Evolutionary conservation across 2,888 invertebrate species (phyloP).

Genomic region (Tanytarsus gracilentus): DNA sequence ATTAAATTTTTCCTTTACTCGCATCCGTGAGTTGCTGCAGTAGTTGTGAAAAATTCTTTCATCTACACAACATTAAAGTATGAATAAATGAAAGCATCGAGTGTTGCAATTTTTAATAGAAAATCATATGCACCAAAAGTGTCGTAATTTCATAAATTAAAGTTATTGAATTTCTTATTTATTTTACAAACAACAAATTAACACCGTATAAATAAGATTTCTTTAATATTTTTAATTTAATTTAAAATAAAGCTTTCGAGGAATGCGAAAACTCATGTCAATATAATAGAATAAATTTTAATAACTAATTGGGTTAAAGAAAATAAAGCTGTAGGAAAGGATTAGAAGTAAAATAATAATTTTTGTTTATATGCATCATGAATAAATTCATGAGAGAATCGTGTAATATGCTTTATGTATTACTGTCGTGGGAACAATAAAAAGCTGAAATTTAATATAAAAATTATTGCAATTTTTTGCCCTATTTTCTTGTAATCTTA

Average conservation of each 20-base stretch:
- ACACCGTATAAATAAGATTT: too few species aligned
- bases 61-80: too few species aligned
- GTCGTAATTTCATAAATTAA: too few species aligned
- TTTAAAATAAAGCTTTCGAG: background rate
- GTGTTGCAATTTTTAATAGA: too few species aligned
- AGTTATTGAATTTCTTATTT: too few species aligned
- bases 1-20: too few species aligned
- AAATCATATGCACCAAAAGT: too few species aligned
- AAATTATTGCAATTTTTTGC: conserved; percentile 1
- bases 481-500: too few species aligned
- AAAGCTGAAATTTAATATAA: background rate
- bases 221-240: background rate
- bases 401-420: background rate
- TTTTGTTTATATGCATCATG: background rate
- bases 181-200: too few species aligned
- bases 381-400: background rate
- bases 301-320: background rate
- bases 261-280: background rate
- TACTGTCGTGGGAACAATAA: background rate
- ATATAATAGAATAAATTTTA: background rate
- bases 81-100: too few species aligned
- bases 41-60: too few species aligned
- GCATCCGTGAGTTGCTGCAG: too few species aligned
- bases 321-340: background rate
- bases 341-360: conserved; percentile 1